phyloP scores from a whole-genome alignment of 2,797 vertebrate species.

The Lindbergichthys nudifrons region DNA sequence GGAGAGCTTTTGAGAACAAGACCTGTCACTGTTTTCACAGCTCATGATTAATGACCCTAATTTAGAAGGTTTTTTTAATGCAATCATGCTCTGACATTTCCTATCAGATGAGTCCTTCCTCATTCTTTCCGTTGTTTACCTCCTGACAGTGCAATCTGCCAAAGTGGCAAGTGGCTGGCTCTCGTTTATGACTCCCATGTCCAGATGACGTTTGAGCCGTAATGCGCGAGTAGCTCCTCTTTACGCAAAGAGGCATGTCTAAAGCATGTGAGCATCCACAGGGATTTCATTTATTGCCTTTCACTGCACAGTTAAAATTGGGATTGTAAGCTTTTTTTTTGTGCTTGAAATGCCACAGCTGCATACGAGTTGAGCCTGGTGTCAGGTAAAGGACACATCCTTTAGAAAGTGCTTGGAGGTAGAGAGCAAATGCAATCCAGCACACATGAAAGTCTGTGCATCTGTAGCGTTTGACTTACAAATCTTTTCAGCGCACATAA shows the following conservation, averaged over 20 bases:
- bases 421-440: slow-evolving; percentile 51
- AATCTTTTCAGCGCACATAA: slow-evolving; percentile 47
- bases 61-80: slow-evolving; percentile 76
- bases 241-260: slow-evolving; percentile 61
- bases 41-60: slow-evolving; percentile 85
- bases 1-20: slow-evolving; percentile 70
- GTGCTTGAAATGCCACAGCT: slow-evolving; percentile 46
- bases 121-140: slow-evolving; percentile 75
- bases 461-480: slow-evolving; percentile 53
- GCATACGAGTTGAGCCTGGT: slow-evolving; percentile 37
- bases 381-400: slow-evolving; percentile 64
- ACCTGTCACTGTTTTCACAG: slow-evolving; percentile 72
- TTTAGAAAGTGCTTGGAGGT: slow-evolving; percentile 39
- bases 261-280: slow-evolving; percentile 39
- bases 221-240: slow-evolving; percentile 68
- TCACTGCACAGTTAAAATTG: slow-evolving; percentile 43
- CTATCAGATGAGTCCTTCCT: slow-evolving; percentile 75
- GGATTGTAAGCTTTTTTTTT: slow-evolving; percentile 48
- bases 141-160: slow-evolving; percentile 73
- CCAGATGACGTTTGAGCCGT: slow-evolving; percentile 69
- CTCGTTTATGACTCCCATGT: slow-evolving; percentile 66
- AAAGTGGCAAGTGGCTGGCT: slow-evolving; percentile 45
- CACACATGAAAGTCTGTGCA: slow-evolving; percentile 51
- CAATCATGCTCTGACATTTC: slow-evolving; percentile 84
- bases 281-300: slow-evolving; percentile 61